Percentiles rank a stretch among this genome's conserved stretches.
phyloP scores from a whole-genome alignment of 2,888 invertebrate species.

The Lithophane ornitopus region DNA sequence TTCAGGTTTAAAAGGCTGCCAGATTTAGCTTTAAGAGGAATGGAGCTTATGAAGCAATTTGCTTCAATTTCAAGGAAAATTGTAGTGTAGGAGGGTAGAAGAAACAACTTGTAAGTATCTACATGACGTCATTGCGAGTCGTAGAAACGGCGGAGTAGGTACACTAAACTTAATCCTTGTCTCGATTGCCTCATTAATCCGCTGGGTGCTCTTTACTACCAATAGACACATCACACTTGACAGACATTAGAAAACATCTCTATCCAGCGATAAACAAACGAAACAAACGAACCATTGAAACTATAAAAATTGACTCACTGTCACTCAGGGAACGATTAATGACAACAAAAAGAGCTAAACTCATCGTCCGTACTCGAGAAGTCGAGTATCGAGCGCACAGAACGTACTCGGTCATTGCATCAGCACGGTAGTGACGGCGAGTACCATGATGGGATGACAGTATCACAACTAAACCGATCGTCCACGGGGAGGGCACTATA shows the following conservation, averaged over 20 bases:
- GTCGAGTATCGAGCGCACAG: constrained; percentile 71
- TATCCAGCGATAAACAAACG: constrained; percentile 62
- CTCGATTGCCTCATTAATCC: constrained; percentile 63
- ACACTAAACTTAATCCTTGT: constrained; percentile 51
- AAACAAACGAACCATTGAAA: constrained; percentile 59
- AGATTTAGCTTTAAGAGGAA: constrained; percentile 48
- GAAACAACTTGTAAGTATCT: constrained; percentile 31
- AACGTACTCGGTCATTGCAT: constrained; percentile 68
- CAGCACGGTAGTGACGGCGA: constrained; percentile 71
- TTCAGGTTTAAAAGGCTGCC: constrained; percentile 38
- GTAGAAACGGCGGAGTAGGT: constrained; percentile 40
- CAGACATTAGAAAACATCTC: constrained; percentile 65
- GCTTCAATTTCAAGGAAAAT: constrained; percentile 31
- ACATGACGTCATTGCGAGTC: constrained; percentile 39
- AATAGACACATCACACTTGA: constrained; percentile 63
- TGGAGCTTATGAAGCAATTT: constrained; percentile 26
- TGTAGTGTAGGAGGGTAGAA: constrained; percentile 23
- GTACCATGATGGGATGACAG: constrained; percentile 78
- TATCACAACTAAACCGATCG: constrained; percentile 84
- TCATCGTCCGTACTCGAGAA: constrained; percentile 78
- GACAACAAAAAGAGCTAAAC: constrained; percentile 81
- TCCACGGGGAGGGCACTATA: constrained; percentile 85
- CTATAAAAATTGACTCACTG: constrained; percentile 70
- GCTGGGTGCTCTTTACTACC: constrained; percentile 41
- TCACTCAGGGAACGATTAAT: constrained; percentile 71